phyloP scores from a whole-genome alignment of 1,140 invertebrate species.

The Drosophila paulistorum region DNA sequence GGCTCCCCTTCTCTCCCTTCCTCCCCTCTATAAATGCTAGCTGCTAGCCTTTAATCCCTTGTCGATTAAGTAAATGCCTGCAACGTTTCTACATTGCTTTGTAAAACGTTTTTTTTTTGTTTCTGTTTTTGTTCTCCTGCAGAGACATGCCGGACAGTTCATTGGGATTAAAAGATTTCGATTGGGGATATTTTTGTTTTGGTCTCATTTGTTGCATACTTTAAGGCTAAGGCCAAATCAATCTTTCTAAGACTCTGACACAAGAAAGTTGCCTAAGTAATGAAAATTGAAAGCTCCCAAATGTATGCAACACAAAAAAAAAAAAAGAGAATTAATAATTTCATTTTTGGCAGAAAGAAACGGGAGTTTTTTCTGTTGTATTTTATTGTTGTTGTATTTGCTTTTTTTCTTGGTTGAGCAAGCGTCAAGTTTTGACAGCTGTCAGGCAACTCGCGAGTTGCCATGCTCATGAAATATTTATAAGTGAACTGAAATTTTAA shows the following conservation, averaged over 20 bases:
- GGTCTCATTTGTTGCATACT: conserved; percentile 63
- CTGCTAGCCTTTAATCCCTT: conserved; percentile 65
- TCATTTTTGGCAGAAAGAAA: background rate
- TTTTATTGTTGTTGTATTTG: too few relatives aligned
- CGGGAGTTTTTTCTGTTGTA: background rate
- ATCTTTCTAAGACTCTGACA: conserved; percentile 35
- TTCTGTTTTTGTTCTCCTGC: conserved; percentile 26
- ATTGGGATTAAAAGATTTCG: conserved; percentile 80
- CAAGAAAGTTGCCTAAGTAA: conserved; percentile 38
- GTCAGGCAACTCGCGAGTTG: conserved; percentile 58
- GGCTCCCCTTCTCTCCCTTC: background rate
- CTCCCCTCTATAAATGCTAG: too few relatives aligned
- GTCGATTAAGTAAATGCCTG: conserved; percentile 82
- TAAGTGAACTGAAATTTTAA: conserved; percentile 66
- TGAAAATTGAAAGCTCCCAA: conserved; percentile 8
- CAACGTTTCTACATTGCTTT: conserved; percentile 67
- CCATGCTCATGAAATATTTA: conserved; percentile 77
- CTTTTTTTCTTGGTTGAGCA: conserved; percentile 21
- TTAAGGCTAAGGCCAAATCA: conserved; percentile 16
- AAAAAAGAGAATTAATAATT: background rate
- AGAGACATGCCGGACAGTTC: conserved; percentile 62
- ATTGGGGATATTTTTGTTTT: conserved; percentile 69
- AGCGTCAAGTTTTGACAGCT: conserved; percentile 71
- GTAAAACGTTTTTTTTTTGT: background rate
- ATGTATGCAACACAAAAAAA: conserved; percentile 21